These are phyloP conservation scores for Drosophila multiciliata DNA, from an alignment of 2,888 invertebrate species.

Conservation along the genomic window DNA sequence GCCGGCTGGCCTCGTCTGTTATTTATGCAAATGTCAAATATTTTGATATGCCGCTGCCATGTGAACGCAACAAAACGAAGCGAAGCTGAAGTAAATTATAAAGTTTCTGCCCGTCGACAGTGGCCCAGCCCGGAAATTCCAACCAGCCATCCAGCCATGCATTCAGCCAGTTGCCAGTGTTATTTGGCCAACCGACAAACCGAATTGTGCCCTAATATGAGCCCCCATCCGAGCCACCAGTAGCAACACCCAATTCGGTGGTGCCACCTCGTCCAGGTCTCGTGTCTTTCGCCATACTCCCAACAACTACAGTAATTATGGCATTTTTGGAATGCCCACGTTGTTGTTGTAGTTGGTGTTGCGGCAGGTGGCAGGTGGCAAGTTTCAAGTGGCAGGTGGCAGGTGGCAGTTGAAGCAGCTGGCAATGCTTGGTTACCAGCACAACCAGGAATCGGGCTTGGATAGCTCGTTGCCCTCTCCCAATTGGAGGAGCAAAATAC, in stretches of 20 bases:
- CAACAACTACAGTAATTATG: constrained; percentile 73
- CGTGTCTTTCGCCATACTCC: constrained; percentile 15
- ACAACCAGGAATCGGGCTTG: constrained; percentile 18
- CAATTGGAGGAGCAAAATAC: constrained; percentile 26
- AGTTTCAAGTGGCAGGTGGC: not conserved
- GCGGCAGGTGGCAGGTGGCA: constrained; percentile 5
- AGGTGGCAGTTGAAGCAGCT: constrained; percentile 2
- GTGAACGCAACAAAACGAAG: constrained; percentile 56
- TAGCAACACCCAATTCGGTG: constrained; percentile 9
- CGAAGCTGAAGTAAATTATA: constrained; percentile 75
- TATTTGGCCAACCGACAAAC: constrained; percentile 74
- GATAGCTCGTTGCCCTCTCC: constrained; percentile 14
- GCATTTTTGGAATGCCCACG: constrained; percentile 65
- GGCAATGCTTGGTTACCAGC: constrained; percentile 48
- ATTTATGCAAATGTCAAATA: constrained; percentile 80
- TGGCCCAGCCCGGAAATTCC: not conserved
- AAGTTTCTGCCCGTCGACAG: constrained; percentile 51
- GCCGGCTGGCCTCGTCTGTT: constrained; percentile 50
- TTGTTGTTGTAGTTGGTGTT: constrained; percentile 21
- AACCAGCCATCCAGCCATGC: not conserved
- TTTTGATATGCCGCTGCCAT: constrained; percentile 77
- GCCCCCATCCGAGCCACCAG: constrained; percentile 5
- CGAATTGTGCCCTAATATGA: constrained; percentile 69
- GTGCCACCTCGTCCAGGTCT: not conserved
- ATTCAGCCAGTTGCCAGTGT: constrained; percentile 28